Evolutionary conservation across 2,113 vertebrate genomes (phyloP).

Genomic region (Pseudorasbora parva): DNA sequence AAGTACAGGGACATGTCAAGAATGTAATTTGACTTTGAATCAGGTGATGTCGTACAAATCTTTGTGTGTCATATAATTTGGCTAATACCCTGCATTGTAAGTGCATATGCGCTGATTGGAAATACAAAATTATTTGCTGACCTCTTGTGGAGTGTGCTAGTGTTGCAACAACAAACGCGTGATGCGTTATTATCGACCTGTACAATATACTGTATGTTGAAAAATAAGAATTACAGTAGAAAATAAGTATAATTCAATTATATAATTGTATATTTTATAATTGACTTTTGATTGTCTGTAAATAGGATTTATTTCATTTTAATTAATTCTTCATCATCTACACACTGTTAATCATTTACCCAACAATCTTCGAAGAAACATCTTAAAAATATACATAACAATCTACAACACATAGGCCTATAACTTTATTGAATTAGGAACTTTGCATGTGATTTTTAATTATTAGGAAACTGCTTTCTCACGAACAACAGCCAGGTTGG

Average conservation of each 20-base stretch:
- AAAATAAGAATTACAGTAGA: too few relatives aligned
- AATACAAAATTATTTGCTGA: not conserved
- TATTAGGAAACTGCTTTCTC: not conserved
- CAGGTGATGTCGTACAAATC: not conserved
- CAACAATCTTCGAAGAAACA: too few relatives aligned
- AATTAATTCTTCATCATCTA: not conserved
- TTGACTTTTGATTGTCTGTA: not conserved
- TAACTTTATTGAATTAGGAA: not conserved
- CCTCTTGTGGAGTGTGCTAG: slow-evolving; percentile 47
- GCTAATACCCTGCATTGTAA: not conserved
- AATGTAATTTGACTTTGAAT: not conserved
- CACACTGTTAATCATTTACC: too few relatives aligned
- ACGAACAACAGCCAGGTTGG: not conserved
- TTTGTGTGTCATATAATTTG: not conserved
- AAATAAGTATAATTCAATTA: too few relatives aligned
- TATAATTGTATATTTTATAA: too few relatives aligned
- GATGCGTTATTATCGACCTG: not conserved
- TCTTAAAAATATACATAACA: not conserved
- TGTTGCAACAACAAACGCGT: not conserved
- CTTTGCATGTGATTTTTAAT: not conserved
- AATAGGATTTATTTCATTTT: not conserved
- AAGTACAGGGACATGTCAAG: not conserved
- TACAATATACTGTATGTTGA: not conserved
- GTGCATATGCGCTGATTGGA: not conserved
- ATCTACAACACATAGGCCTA: not conserved